Conservation (phyloP, 1,140 invertebrate genomes). For the Brachionus asplanchnoidis region DNA sequence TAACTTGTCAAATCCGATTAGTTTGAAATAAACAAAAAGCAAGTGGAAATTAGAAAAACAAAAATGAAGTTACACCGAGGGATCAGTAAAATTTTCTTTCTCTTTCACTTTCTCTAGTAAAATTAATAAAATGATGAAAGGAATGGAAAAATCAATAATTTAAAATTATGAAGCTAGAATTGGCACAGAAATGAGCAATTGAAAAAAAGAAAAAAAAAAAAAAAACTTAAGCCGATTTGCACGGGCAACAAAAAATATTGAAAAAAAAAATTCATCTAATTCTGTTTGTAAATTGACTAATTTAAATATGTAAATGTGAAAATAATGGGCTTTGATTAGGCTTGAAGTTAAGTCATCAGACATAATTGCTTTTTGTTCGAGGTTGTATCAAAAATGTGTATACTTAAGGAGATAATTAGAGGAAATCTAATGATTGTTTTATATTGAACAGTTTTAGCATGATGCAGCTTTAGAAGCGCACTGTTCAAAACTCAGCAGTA, state of each 20-base stretch:
- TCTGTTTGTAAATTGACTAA: not conserved
- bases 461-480: no score
- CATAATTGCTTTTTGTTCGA: not conserved
- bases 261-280: not conserved
- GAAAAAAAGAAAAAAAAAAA: no score
- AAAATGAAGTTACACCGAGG: not conserved
- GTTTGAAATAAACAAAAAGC: not conserved
- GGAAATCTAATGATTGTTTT: no score
- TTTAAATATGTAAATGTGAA: not conserved
- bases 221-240: not conserved
- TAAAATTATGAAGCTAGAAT: not conserved
- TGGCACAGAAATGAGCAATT: not conserved
- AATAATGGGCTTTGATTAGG: not conserved
- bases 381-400: no score
- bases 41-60: no score
- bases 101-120: not conserved
- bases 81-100: not conserved
- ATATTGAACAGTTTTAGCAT: no score
- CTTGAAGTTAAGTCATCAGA: not conserved
- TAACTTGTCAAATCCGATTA: not conserved
- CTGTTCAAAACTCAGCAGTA: no score
- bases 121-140: slow-evolving; percentile 3
- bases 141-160: not conserved
- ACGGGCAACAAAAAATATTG: not conserved
- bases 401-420: no score